A percentile compares a stretch with the other conserved stretches of the same genome.
phyloP scores from a whole-genome alignment of 2,888 invertebrate genomes.

The Xestobium rufovillosum region DNA sequence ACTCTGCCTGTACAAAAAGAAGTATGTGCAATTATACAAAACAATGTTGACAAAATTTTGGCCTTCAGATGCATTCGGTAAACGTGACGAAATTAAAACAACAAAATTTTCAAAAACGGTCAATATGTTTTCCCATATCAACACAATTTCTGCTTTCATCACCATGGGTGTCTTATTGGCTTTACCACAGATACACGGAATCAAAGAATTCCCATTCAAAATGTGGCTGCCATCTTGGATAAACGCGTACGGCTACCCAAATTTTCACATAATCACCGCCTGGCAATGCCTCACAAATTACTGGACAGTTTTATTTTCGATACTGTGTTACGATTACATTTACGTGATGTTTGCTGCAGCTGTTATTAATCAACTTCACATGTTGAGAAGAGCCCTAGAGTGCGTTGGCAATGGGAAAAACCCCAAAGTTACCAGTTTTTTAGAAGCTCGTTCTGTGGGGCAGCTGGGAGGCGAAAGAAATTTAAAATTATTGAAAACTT shows the following conservation, averaged over 20 bases:
- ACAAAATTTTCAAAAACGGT: background rate
- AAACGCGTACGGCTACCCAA: background rate
- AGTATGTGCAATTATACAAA: background rate
- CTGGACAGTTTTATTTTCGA: constrained; percentile 7
- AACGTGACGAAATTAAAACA: background rate
- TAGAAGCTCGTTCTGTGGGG: background rate
- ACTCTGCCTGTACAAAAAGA: background rate
- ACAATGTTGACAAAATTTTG: background rate
- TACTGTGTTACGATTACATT: constrained; percentile 6
- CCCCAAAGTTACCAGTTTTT: background rate
- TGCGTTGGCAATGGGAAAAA: background rate
- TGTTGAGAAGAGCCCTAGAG: background rate
- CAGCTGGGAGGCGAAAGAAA: background rate
- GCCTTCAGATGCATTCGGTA: background rate
- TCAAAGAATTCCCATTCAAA: constrained; percentile 1
- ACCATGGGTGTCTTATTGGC: background rate
- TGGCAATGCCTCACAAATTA: background rate
- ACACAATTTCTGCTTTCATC: constrained; percentile 1
- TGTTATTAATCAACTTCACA: background rate
- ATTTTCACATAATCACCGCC: background rate
- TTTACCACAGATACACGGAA: background rate
- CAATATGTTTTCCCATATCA: constrained; percentile 1
- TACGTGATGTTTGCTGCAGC: background rate
- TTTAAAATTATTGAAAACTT: constrained; percentile 2
- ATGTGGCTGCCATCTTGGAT: background rate